These are phyloP conservation scores for Zhuqinia jingwanae DNA, from an alignment of 2,888 invertebrate species.

Conservation along the genomic window DNA sequence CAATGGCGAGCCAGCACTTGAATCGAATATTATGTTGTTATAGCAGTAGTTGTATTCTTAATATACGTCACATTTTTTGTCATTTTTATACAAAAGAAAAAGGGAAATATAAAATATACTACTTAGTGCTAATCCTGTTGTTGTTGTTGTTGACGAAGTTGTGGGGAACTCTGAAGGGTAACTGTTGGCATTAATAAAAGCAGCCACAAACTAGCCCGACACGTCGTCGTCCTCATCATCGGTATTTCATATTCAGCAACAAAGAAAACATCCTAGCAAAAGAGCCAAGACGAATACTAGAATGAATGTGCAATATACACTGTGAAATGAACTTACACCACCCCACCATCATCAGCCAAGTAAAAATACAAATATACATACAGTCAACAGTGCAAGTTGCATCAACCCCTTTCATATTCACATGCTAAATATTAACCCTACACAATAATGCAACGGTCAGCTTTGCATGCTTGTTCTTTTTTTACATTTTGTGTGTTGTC, in stretches of 20 bases:
- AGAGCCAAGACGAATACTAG: background rate
- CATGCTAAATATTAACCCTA: background rate
- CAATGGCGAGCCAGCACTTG: too few species aligned
- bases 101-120: background rate
- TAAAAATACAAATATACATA: background rate
- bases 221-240: too few species aligned
- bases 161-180: background rate
- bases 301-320: background rate
- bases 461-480: slow-evolving; percentile 17
- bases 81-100: background rate
- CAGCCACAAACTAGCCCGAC: too few species aligned
- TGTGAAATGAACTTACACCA: background rate
- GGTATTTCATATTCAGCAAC: too few species aligned
- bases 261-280: background rate
- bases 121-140: background rate
- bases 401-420: background rate
- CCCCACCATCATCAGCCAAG: background rate
- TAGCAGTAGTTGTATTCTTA: too few species aligned
- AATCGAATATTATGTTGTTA: too few species aligned
- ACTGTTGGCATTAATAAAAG: background rate
- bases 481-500: background rate
- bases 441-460: slow-evolving; percentile 32
- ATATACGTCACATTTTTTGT: slow-evolving; percentile 31
- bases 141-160: background rate
- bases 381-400: background rate